Base-by-base conservation (phyloP, 2,113 vertebrate species). In the Dasyornis broadbenti region DNA sequence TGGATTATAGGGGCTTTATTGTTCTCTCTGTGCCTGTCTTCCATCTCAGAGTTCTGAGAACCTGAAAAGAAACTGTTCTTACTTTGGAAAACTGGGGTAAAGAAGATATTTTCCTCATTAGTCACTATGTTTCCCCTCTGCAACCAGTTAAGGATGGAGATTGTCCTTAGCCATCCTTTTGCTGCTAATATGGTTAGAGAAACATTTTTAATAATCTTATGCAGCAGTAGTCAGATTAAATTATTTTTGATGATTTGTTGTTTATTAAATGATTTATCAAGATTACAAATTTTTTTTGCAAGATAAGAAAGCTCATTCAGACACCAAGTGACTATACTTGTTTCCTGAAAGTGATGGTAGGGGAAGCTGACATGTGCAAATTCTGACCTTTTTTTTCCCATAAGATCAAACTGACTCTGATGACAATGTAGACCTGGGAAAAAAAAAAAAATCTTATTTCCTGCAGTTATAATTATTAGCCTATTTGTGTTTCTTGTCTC, bases 271-370 rank as follows among this genome's bases (percentile, higher is more conserved):
- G 10, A 49, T 9, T 22, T 64, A 44, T 9, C 14, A 57, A 42
- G 4, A 7, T 20, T 49, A 2, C 0, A 4, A 4, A 15, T 3
- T 6, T 44, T 75, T 89, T 70, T 14, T 0, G 4, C 7, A 76
- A 72, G 86, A 45, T 61, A 65, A 35, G 64, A 2, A 45, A 53
- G 17, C 77, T 23, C 3, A 10, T 53, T 30, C 10, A 28, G 10
- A 75, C 19, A 54, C 14, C 11, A 61, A 75, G 17, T 1, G 0
- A 31, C 6, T 37, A 24, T 28, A 44, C 2, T 76, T 61, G 7
- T 66, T 93, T 73, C 11, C 37, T 73, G 39, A 66, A 85, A 77
- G 9, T 63, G 59, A 59, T 47, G 15, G 7, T 77, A 82, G 45
- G 21, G 65, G n/a, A 65, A 90, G 8, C 3, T 83, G 59, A 72